Base-by-base conservation (phyloP, 2,888 invertebrate genomes). In the Tetanocera ferruginea region DNA sequence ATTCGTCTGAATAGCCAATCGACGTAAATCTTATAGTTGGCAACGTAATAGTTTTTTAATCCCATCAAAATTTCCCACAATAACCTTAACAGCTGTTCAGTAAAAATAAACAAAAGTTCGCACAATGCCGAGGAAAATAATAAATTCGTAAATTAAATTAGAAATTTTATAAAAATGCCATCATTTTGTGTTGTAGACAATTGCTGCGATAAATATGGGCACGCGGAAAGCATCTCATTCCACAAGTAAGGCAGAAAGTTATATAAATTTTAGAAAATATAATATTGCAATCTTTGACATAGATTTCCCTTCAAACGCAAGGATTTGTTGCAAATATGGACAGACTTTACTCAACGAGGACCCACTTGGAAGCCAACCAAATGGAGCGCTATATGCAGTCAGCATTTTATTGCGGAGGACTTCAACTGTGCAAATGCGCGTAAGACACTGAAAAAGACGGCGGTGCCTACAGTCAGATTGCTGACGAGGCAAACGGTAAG, bases 351-450 rank as follows among this genome's bases (percentile, higher is more conserved):
- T 0, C 86, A 84, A 64, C 87, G 90, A 9, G 87, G 84, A 8
- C 79, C 81, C 0, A 80, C 85, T 23, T 90, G 90, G 90, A 86
- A 86, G 76, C 90, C 90, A 4, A 88, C 88, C 1, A 87, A 87
- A 72, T 90, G 90, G 89, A 89, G 89, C 71, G 86, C 90, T 0
- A 84, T 90, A 6, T 90, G 90, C 80, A 89, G 90, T 80, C 86
- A 88, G 0, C 90, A 90, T 75, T 90, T 90, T 79, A 69, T 81
- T 0, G 85, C 86, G 2, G 81, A 84, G 0, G 90, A 90, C 79
- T 90, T 89, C 77, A 86, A 85, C 0, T 87, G 87, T 76, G 79
- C 84, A 17, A 84, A 87, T 77, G 86, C 86, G 62, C 82, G 90
- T 0, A 88, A 87, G 75, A 87, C 87, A 0, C 76, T 89, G 0